Conservation (phyloP, 2,888 invertebrate genomes). For the Seladonia tumulorum region DNA sequence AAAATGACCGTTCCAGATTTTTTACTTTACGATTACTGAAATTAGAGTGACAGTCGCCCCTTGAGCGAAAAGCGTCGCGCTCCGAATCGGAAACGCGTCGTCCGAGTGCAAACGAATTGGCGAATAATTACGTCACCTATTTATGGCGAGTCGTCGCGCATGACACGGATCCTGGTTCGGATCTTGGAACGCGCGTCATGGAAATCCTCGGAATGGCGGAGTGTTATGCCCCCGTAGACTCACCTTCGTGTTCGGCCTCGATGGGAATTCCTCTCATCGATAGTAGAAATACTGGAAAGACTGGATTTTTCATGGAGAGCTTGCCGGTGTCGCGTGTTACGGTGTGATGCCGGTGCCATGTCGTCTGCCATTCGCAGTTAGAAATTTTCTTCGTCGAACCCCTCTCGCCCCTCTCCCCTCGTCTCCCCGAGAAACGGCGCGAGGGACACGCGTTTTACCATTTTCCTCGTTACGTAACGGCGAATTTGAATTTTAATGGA, state of each 20-base stretch:
- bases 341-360: constrained; percentile 48
- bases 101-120: neutral
- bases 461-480: constrained; percentile 57
- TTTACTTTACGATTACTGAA: no score
- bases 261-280: constrained; percentile 37
- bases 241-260: constrained; percentile 57
- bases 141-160: neutral
- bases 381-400: constrained; percentile 52
- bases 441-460: constrained; percentile 38
- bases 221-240: constrained; percentile 49
- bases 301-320: constrained; percentile 66
- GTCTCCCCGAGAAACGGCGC: neutral
- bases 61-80: neutral
- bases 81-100: neutral
- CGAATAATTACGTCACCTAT: neutral
- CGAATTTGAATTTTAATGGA: constrained; percentile 64
- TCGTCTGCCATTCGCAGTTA: constrained; percentile 48
- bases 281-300: constrained; percentile 70
- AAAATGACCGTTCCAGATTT: no score
- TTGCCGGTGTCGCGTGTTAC: constrained; percentile 48
- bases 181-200: constrained; percentile 27
- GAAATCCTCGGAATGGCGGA: constrained; percentile 44
- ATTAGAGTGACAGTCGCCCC: no score
- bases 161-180: neutral
- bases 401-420: constrained; percentile 20